These are phyloP conservation scores for Mythimna lalbum DNA, from an alignment of 2,888 invertebrate genomes.

Conservation along the genomic window DNA sequence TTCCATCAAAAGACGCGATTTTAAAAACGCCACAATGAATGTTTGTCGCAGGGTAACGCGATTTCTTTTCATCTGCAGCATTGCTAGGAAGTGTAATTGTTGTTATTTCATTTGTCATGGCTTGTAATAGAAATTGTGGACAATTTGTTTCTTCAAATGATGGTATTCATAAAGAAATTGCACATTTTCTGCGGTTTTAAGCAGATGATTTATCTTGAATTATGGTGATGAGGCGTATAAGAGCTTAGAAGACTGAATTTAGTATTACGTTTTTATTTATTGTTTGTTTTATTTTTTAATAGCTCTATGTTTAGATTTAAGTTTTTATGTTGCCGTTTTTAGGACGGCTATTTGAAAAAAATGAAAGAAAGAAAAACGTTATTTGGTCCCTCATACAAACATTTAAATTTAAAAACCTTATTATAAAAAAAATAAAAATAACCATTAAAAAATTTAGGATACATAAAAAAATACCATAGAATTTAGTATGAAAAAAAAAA, in stretches of 20 bases:
- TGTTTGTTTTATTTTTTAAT: background rate
- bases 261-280: slow-evolving; percentile 1
- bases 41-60: slow-evolving; percentile 64
- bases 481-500: too few relatives aligned
- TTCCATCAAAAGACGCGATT: slow-evolving; percentile 63
- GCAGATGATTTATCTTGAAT: slow-evolving; percentile 38
- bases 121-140: slow-evolving; percentile 66
- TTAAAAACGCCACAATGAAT: slow-evolving; percentile 66
- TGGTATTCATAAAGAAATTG: slow-evolving; percentile 60
- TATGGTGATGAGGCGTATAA: slow-evolving; percentile 22
- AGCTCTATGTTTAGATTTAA: background rate
- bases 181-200: slow-evolving; percentile 44
- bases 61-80: slow-evolving; percentile 66
- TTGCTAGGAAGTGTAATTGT: slow-evolving; percentile 68
- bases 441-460: too few relatives aligned
- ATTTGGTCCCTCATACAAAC: too few relatives aligned
- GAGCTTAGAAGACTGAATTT: background rate
- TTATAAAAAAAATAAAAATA: too few relatives aligned
- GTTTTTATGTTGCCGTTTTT: too few relatives aligned
- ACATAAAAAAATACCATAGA: too few relatives aligned
- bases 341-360: too few relatives aligned
- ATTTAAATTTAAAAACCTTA: too few relatives aligned
- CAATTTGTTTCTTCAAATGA: slow-evolving; percentile 66
- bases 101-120: slow-evolving; percentile 70
- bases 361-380: too few relatives aligned